Evolutionary conservation across 2,888 invertebrate species (phyloP).

Genomic region (Melinaea menophilus): DNA sequence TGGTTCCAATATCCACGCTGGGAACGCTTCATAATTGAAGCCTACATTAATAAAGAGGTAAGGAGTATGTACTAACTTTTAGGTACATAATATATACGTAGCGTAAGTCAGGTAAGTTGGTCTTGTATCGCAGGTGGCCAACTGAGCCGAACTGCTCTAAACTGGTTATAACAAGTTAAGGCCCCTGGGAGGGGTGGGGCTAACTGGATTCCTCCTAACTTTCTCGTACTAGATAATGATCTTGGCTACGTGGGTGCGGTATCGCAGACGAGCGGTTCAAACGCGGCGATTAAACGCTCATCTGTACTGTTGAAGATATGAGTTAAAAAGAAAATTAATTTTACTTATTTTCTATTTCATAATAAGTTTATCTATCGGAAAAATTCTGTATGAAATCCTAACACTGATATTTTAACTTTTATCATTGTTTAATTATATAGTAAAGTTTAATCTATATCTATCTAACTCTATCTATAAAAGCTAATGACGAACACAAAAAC

Average conservation of each 20-base stretch:
- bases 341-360: too few species aligned
- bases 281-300: slow-evolving; percentile 40
- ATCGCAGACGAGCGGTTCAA: slow-evolving; percentile 35
- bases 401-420: too few species aligned
- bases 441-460: too few species aligned
- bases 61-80: slow-evolving; percentile 5
- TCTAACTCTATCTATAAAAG: too few species aligned
- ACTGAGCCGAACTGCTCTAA: slow-evolving; percentile 69
- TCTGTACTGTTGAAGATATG: slow-evolving; percentile 13
- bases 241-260: slow-evolving; percentile 70
- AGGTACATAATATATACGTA: slow-evolving; percentile 21
- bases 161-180: slow-evolving; percentile 75
- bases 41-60: slow-evolving; percentile 6
- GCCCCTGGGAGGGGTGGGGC: slow-evolving; percentile 49
- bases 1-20: too few species aligned
- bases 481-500: too few species aligned
- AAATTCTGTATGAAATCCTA: too few species aligned
- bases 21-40: neutral
- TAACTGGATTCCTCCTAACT: slow-evolving; percentile 75
- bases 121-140: slow-evolving; percentile 69
- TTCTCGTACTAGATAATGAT: slow-evolving; percentile 74
- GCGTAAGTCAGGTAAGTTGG: slow-evolving; percentile 55
- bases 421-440: too few species aligned
- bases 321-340: too few species aligned
- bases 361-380: too few species aligned